phyloP scores from a whole-genome alignment of 2,888 invertebrate species.

The Megaustenia siamemsis region DNA sequence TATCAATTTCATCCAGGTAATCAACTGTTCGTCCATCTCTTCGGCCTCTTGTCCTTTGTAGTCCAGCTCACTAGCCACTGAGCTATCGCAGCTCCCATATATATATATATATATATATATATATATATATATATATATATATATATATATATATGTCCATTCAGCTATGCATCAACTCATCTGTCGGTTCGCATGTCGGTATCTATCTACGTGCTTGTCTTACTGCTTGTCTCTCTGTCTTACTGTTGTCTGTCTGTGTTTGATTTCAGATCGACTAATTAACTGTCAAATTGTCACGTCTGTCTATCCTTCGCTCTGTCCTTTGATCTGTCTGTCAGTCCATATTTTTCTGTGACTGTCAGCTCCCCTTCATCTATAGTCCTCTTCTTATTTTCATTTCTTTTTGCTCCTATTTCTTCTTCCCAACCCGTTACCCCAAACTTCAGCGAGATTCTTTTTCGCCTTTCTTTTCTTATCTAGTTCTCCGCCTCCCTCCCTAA shows the following conservation, averaged over 20 bases:
- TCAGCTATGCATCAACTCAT: background rate
- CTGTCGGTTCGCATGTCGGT: no score
- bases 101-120: conserved; percentile 1
- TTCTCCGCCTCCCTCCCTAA: background rate
- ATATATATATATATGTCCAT: background rate
- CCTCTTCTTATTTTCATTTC: background rate
- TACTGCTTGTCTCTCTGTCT: background rate
- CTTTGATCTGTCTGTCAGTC: background rate
- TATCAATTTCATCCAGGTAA: no score
- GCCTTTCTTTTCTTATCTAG: background rate
- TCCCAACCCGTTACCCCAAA: no score
- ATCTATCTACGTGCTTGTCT: background rate
- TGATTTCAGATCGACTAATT: background rate
- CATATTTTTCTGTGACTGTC: background rate
- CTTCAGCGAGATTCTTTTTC: no score
- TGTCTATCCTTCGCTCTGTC: background rate
- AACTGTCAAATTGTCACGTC: background rate
- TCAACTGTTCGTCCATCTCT: no score
- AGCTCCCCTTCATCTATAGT: background rate
- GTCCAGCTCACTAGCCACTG: no score
- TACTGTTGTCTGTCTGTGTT: background rate
- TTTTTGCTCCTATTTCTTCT: background rate
- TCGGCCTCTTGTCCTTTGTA: no score
- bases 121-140: conserved; percentile 3
- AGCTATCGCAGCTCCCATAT: no score